Evolutionary conservation across 1,140 invertebrate genomes (phyloP), one percentile per base, ranked within the genome.

Genomic region (Aphis craccivora): DNA sequence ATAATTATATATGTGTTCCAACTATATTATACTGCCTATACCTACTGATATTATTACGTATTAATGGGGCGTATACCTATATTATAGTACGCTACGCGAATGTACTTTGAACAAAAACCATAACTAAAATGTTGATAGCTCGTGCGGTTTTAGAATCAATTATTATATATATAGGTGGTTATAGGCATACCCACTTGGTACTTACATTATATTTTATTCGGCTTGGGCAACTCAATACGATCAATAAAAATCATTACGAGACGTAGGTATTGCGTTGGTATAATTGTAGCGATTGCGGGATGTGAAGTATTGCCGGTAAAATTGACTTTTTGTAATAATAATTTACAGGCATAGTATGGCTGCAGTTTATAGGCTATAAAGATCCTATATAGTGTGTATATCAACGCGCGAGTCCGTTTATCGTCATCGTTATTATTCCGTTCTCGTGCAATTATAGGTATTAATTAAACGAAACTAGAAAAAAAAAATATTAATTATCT

Each of bases 61-160:
- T 18, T 76, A 76, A 87, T 87, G 40, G 43, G 18, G 11, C 43
- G 45, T 48, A 37, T 83, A 83, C 7, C 7, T 40, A 40, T 40
- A 40, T 40, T 40, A 84, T 43, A 83, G 37, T 43, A 43, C 11
- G 7, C 8, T 22, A 22, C 40, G 37, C 9, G 22, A 23, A 40
- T 86, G 40, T 37, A 60, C 35, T 53, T 23, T 90, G 25, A 9
- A 40, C 30, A n/a, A 91, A 81, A 76, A 91, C 90, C 67, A n/a
- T 76, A 91, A 37, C 67, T 76, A 91, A 90, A 89, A 55, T 37
- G 88, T 89, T 37, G 51, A 89, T 89, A 89, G 37, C 7, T 45
- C n/a, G 5, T 67, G 67, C 43, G 67, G 60, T 91, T 91, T 48
- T 20, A 40, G 55, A 5, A 48, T 30, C 60, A 43, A 91, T 91